Evolutionary conservation across 2,797 vertebrate genomes (phyloP), one percentile per base, ranked within the genome.

Genomic region (Lepidocolaptes lacrymiger): DNA sequence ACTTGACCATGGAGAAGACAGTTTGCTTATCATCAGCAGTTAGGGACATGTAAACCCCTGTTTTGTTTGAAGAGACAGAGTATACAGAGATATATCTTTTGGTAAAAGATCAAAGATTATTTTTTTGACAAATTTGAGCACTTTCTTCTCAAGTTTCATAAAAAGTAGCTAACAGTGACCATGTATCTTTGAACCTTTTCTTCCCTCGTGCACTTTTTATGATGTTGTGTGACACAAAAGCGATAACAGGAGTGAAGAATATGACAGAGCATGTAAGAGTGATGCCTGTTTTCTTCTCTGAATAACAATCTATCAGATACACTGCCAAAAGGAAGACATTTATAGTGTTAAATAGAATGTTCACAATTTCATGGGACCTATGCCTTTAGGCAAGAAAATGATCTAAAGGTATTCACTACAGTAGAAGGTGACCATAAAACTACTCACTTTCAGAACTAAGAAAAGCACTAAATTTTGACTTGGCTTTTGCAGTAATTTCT

Each of bases 321-420:
- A 8, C 62, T 86, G 88, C 73, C 66, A 87, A 79, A 86, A 90
- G 59, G 74, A 90, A 79, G 74, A 75, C 55, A 72, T 91, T 88
- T 91, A 74, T 90, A 87, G 80, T 79, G 83, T 85, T 94, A 94
- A 94, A 88, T 69, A 88, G 62, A 91, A 91, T 84, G 85, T 90
- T 91, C 67, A 69, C 80, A 54, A 54, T 91, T 95, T 76, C 83
- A 69, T 37, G 83, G 77, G 71, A 82, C 52, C 66, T 76, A 55
- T 69, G 76, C 59, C 74, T 94, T 72, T 66, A 86, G 93, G 91
- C 85, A 86, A 93, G 62, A 62, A 81, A 91, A 77, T 90, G 58
- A 86, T 93, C 63, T 91, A 91, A 64, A 88, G 62, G 28, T 86
- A 76, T 63, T 85, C 67, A 63, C 41, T 73, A 51, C 34, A 73